Evolutionary conservation across 2,888 invertebrate species (phyloP), one percentile per base, ranked within the genome.

Genomic region (Rhagium mordax): DNA sequence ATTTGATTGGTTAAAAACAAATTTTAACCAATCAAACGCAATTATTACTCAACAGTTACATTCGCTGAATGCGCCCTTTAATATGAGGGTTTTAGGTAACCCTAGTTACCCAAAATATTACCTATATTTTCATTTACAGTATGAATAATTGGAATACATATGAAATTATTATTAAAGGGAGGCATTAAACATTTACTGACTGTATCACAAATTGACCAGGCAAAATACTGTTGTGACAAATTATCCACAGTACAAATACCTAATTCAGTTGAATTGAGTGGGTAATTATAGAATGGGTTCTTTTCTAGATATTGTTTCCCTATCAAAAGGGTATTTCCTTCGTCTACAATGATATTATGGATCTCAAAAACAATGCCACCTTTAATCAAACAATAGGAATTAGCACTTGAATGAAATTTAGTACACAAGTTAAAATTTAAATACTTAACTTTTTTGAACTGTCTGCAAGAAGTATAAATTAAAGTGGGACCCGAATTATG

Each of bases 141-240:
- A 57, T 57, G 57, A 27, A 57, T 57, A 15, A 57, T 27, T 57
- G 27, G 57, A 57, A 57, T 10, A 27, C 27, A 57, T 57, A 29
- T 13, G 27, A 27, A 8, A 27, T 29, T 57, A 57, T 29, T 15
- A 57, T 27, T 29, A 24, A n/a, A 16, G n/a, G 60, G 60, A 41
- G 41, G 20, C 16, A 60, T 21, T 33, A 60, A 60, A 33, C 60
- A 60, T 18, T 60, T 60, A 20, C 41, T 18, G 15, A 41, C 21
- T 41, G 41, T 20, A 20, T 60, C 41, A 33, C 15, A 7, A 18
- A 60, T 18, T 18, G 60, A 41, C 10, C 33, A 60, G 8, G 41
- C 8, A 18, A 20, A 8, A 33, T 20, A 41, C 13, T 60, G 33
- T 20, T 33, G 10, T 10, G 60, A 60, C 20, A 60, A 60, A 41